phyloP scores from a whole-genome alignment of 2,113 vertebrate species.

The Suncus etruscus region DNA sequence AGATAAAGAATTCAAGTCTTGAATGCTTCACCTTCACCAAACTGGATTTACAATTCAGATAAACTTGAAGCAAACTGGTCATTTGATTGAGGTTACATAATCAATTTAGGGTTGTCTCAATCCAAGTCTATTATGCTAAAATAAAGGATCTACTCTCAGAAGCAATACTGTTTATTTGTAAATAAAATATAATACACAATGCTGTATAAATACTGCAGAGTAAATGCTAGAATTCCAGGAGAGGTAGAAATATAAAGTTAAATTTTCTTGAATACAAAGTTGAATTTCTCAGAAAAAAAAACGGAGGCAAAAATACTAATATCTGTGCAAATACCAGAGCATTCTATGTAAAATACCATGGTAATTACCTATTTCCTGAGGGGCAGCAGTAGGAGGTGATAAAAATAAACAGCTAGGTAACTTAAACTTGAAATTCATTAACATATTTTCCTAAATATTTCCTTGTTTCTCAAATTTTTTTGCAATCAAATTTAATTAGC shows the following conservation, averaged over 20 bases:
- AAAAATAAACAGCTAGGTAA: conserved; percentile 7
- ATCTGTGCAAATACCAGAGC: background rate
- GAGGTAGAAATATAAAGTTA: background rate
- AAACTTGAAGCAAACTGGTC: background rate
- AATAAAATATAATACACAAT: background rate
- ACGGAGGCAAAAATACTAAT: background rate
- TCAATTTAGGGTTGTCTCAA: background rate
- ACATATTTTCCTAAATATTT: background rate
- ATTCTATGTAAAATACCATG: background rate
- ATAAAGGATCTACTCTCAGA: background rate
- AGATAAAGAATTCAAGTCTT: background rate
- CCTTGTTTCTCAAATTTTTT: background rate
- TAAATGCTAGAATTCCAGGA: background rate
- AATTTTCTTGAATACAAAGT: background rate
- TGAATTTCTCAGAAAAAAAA: background rate
- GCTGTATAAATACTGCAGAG: background rate
- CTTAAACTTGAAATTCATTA: background rate
- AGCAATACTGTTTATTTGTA: background rate
- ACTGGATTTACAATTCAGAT: background rate
- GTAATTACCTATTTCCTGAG: background rate
- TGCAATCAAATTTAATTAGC: background rate
- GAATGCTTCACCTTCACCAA: background rate
- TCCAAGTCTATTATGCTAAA: background rate
- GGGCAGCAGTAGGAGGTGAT: background rate
- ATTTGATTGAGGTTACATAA: background rate